These are phyloP conservation scores for Catocala fraxini DNA, from an alignment of 2,888 invertebrate genomes.

Conservation along the genomic window DNA sequence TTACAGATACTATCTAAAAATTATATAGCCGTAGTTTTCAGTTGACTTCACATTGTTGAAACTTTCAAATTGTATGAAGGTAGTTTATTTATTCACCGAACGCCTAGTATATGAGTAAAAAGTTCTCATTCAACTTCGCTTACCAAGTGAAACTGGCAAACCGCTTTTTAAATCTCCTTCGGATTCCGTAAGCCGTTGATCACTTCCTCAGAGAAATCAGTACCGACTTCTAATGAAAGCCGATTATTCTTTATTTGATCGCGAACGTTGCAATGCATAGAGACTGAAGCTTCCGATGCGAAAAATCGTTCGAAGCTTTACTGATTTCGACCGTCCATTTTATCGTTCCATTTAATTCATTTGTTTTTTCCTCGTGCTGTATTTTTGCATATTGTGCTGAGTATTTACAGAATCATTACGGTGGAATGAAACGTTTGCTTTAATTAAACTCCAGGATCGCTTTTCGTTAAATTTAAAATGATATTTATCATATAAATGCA, in stretches of 20 bases:
- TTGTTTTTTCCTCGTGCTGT: background rate
- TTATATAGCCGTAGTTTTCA: too few relatives aligned
- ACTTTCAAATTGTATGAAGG: too few relatives aligned
- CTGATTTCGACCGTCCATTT: conserved; percentile 19
- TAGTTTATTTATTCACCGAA: too few relatives aligned
- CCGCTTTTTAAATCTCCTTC: conserved; percentile 56
- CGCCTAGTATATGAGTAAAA: conserved; percentile 13
- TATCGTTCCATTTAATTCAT: conserved; percentile 17
- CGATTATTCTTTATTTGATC: conserved; percentile 63
- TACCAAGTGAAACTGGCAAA: conserved; percentile 43
- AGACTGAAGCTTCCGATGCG: conserved; percentile 39
- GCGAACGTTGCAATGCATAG: conserved; percentile 43
- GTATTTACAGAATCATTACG: background rate
- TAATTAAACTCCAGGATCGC: background rate
- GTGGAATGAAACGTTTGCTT: background rate
- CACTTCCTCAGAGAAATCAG: conserved; percentile 63
- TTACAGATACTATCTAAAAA: too few relatives aligned
- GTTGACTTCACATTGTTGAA: too few relatives aligned
- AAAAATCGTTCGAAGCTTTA: conserved; percentile 44
- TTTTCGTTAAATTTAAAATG: too few relatives aligned
- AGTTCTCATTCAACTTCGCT: conserved; percentile 37
- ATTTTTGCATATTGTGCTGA: conserved; percentile 2
- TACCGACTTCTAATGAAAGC: conserved; percentile 62
- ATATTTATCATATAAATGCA: too few relatives aligned
- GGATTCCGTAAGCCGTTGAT: conserved; percentile 58